Evolutionary conservation across 2,888 invertebrate genomes (phyloP).

Genomic region (Nebria brevicollis): DNA sequence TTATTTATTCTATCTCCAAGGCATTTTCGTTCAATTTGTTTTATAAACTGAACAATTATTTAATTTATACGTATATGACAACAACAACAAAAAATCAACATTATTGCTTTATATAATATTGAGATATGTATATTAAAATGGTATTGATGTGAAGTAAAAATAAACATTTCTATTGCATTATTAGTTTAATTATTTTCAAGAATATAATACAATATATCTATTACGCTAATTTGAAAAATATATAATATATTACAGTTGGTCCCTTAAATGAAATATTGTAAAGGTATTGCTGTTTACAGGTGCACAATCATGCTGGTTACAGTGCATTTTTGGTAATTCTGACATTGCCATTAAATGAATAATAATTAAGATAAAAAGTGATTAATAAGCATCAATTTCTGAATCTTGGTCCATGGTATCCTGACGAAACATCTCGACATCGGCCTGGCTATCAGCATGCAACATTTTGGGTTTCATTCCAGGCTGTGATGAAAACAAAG

Average conservation of each 20-base stretch:
- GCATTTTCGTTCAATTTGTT: constrained; percentile 21
- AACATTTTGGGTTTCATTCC: constrained; percentile 67
- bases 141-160: constrained; percentile 46
- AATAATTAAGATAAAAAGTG: background rate
- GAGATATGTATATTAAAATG: constrained; percentile 43
- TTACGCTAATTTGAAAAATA: background rate
- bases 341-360: too few species aligned
- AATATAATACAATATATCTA: background rate
- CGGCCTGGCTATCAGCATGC: constrained; percentile 77
- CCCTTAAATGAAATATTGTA: background rate
- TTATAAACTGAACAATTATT: constrained; percentile 44
- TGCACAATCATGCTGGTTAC: too few species aligned
- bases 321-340: too few species aligned
- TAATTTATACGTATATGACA: constrained; percentile 38
- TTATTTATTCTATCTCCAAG: background rate
- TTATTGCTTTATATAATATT: constrained; percentile 43
- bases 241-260: background rate
- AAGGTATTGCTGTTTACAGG: background rate
- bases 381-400: constrained; percentile 38
- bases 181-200: constrained; percentile 24
- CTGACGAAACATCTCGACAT: constrained; percentile 77
- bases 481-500: constrained; percentile 60
- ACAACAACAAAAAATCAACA: background rate
- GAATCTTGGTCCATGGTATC: constrained; percentile 69
- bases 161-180: constrained; percentile 44